Evolutionary conservation across 2,888 invertebrate genomes (phyloP).

Genomic region (Cepaea hortensis): DNA sequence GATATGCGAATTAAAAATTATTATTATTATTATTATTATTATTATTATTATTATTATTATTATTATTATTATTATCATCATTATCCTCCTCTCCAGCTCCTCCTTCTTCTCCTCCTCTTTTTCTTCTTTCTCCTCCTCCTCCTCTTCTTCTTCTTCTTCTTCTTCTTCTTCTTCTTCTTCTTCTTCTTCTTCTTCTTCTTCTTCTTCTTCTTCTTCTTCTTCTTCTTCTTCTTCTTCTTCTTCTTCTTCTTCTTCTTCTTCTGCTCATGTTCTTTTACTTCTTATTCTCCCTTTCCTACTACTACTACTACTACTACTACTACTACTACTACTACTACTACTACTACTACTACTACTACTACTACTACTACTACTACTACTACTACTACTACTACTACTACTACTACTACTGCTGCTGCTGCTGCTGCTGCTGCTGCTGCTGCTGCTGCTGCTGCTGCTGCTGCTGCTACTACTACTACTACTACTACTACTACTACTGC

Average conservation of each 20-base stretch:
- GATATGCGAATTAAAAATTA: too few relatives aligned
- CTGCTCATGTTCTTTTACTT: neutral
- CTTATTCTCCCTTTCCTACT: neutral
- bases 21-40: too few relatives aligned
- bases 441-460: too few relatives aligned
- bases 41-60: too few relatives aligned
- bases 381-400: constrained; percentile 31
- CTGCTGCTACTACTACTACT: too few relatives aligned
- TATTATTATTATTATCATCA: too few relatives aligned
- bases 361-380: constrained; percentile 29
- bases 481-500: too few relatives aligned
- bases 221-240: constrained; percentile 1
- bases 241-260: constrained; percentile 10
- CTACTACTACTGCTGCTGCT: too few relatives aligned
- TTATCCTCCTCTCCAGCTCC: too few relatives aligned
- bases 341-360: constrained; percentile 33
- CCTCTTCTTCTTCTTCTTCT: neutral
- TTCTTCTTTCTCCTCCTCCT: neutral
- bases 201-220: neutral
- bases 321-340: constrained; percentile 27
- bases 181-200: constrained; percentile 21
- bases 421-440: constrained; percentile 10
- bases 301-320: neutral
- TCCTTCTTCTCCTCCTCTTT: too few relatives aligned
- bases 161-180: neutral